Conservation (phyloP, 30 jellyfish, hydroid and myxozoan species). For the Clytia hemisphaerica region DNA sequence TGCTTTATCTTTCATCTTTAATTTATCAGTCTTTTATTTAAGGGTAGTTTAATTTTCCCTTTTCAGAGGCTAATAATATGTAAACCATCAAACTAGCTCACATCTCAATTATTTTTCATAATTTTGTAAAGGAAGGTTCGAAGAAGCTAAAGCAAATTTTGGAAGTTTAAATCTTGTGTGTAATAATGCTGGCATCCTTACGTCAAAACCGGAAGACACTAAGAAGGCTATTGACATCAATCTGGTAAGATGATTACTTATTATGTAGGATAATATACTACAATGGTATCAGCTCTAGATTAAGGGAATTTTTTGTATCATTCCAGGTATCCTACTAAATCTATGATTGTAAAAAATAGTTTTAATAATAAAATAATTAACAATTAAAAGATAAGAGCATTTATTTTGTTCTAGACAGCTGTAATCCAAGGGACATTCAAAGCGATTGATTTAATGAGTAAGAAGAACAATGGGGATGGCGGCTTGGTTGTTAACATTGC, state of each 20-base stretch:
- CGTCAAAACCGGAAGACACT: conserved; percentile 8
- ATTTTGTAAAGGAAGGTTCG: conserved; percentile 30
- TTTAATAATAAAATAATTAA: too few species aligned
- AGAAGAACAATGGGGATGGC: conserved; percentile 20
- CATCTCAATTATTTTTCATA: background rate
- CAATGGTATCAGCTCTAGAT: too few species aligned
- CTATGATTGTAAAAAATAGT: too few species aligned
- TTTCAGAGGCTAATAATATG: too few species aligned
- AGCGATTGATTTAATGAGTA: conserved; percentile 20
- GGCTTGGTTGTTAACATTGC: conserved; percentile 16
- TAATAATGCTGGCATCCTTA: conserved; percentile 53
- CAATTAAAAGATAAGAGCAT: too few species aligned
- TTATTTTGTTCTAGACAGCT: conserved; percentile 13
- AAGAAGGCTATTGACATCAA: conserved; percentile 36
- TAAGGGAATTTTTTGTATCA: too few species aligned
- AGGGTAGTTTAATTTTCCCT: too few species aligned
- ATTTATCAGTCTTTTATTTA: too few species aligned
- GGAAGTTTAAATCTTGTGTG: conserved; percentile 60
- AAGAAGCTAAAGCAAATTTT: conserved; percentile 25
- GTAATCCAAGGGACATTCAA: conserved; percentile 17
- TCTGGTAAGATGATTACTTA: conserved; percentile 44
- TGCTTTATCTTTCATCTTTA: too few species aligned
- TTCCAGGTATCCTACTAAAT: too few species aligned
- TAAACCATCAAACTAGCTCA: too few species aligned
- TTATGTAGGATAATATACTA: too few species aligned